A percentile compares a stretch with the other conserved stretches of the same genome.
Evolutionary conservation across 2,888 invertebrate species (phyloP).

Genomic region (Ephialtes manifestator): DNA sequence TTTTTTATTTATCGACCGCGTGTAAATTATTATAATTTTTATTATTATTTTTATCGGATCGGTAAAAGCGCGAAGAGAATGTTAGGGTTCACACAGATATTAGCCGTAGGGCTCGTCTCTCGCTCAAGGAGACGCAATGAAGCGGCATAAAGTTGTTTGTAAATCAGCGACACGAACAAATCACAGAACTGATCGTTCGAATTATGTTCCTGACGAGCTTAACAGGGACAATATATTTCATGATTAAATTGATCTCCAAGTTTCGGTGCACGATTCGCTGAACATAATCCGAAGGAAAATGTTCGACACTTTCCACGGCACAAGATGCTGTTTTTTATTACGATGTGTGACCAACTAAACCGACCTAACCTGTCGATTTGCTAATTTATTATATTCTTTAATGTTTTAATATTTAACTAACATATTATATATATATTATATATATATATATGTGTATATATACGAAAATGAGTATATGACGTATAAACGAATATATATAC

Average conservation of each 20-base stretch:
- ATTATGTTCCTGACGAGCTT: slow-evolving; percentile 71
- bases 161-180: slow-evolving; percentile 72
- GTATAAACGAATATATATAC: slow-evolving; percentile 67
- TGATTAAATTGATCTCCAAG: not conserved
- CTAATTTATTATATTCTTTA: slow-evolving; percentile 75
- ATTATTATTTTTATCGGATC: slow-evolving; percentile 4
- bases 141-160: slow-evolving; percentile 49
- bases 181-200: slow-evolving; percentile 67
- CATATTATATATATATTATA: slow-evolving; percentile 67
- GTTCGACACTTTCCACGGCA: slow-evolving; percentile 73
- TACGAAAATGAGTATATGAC: slow-evolving; percentile 68
- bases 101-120: slow-evolving; percentile 5
- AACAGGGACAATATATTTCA: not conserved
- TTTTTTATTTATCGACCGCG: slow-evolving; percentile 11
- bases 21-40: slow-evolving; percentile 12
- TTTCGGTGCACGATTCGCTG: not conserved
- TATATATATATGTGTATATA: slow-evolving; percentile 66
- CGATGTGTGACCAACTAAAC: slow-evolving; percentile 75
- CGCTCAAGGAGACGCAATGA: slow-evolving; percentile 1
- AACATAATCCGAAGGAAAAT: slow-evolving; percentile 72
- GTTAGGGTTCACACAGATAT: slow-evolving; percentile 8
- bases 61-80: slow-evolving; percentile 3
- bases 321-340: slow-evolving; percentile 66
- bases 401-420: slow-evolving; percentile 75
- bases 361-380: slow-evolving; percentile 70